Base-by-base conservation (phyloP, 2,797 vertebrate genomes). In the Tamandua tetradactyla region DNA sequence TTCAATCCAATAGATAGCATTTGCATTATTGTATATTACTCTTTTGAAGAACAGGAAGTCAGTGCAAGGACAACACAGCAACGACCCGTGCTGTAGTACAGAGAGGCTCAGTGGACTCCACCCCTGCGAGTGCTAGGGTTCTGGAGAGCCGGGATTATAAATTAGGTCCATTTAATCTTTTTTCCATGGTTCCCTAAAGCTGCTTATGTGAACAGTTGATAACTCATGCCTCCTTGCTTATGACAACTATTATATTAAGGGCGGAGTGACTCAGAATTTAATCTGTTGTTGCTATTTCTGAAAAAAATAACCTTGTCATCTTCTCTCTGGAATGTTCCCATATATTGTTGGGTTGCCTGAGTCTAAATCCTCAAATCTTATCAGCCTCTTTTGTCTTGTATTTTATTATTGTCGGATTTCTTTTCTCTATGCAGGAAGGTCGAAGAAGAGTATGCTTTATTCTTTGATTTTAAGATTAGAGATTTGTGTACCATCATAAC, bases 281-380 rank as follows among this genome's bases (percentile, higher is more conserved):
- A 97, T 97, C 94, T 96, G 92, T 87, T 80, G 72, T 88, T 95
- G 97, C 96, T 90, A 93, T 96, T 96, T 97, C 71, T 89, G 1
- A 96, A 92, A 97, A 96, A 93, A 95, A 95, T 95, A 93, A 94
- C 81, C 93, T 95, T 96, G 93, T 94, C 85, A 90, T 88, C 47
- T 90, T 95, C 37, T 30, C 78, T 89, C 15, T 35, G 87, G 88
- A 95, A 83, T 49, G 13, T 86, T 85, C 62, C 13, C 27, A 37
- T 96, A 92, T 90, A 90, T 95, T 79, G 20, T 94, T 92, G n/a
- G 37, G 32, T 87, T 71, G 57, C 71, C 12, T 82, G 42, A 25
- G 44, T 80, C 35, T 75, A 92, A 96, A 61, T 9, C 7, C 64
- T 93, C 59, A 75, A 82, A 86, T 25, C 22, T 86, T 52, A 86